These are phyloP conservation scores for Heliocidaris erythrogramma DNA, from an alignment of 35 echinoderm and acorn worm genomes.

Conservation along the genomic window DNA sequence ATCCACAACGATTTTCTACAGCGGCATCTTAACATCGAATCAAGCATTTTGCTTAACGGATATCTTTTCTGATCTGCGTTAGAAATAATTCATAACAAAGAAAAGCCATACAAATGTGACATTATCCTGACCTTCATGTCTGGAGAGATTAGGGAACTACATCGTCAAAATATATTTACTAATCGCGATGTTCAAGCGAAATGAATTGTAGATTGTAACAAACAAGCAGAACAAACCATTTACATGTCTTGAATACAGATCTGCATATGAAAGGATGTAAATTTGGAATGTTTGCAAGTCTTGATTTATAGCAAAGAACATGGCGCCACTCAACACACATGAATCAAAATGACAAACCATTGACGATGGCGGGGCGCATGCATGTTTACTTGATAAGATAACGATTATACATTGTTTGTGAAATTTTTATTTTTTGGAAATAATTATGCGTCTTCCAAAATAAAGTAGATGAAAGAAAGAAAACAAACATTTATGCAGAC, in stretches of 20 bases:
- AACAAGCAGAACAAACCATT: background rate
- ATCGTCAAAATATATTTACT: background rate
- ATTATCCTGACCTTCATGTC: background rate
- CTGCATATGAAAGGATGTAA: background rate
- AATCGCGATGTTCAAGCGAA: background rate
- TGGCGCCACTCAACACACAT: background rate
- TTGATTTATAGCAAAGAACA: background rate
- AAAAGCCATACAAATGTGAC: background rate
- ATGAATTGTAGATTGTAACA: background rate
- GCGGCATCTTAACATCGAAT: too few relatives aligned
- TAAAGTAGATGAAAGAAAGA: background rate
- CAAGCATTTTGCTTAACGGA: too few relatives aligned
- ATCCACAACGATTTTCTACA: background rate
- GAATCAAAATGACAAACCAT: background rate
- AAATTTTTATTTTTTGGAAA: background rate
- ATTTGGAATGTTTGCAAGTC: background rate
- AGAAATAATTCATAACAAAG: background rate
- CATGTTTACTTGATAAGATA: constrained; percentile 5
- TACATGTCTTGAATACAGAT: background rate
- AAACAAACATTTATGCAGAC: background rate
- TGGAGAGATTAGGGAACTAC: background rate
- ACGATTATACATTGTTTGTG: background rate
- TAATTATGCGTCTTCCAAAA: background rate
- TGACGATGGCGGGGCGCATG: background rate
- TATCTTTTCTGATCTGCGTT: background rate